Conservation (phyloP, 2,888 invertebrate species). For the Conomelus anceps region DNA sequence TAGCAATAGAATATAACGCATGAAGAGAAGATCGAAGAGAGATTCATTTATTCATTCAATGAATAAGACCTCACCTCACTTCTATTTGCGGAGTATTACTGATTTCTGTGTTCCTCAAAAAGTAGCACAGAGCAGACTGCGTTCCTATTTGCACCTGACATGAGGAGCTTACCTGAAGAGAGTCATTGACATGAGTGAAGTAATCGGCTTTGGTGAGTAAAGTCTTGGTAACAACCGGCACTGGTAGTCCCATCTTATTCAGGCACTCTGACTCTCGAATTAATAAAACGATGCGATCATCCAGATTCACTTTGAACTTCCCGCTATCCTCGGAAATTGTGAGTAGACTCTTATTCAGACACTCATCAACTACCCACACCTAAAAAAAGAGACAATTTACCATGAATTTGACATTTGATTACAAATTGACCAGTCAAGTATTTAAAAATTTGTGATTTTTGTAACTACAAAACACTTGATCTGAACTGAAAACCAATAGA, state of each 20-base stretch:
- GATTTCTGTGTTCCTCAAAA: no score
- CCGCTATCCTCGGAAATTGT: constrained; percentile 55
- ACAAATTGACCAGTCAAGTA: neutral
- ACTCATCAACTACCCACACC: constrained; percentile 59
- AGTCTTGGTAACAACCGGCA: constrained; percentile 74
- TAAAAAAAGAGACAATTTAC: constrained; percentile 35
- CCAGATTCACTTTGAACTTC: constrained; percentile 67
- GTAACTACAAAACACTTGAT: neutral
- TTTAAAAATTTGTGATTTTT: no score
- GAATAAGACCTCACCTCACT: no score
- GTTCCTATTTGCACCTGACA: no score
- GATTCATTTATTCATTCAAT: no score
- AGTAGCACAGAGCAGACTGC: no score
- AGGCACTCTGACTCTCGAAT: constrained; percentile 80
- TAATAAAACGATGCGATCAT: constrained; percentile 64
- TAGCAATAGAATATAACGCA: no score
- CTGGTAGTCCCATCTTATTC: constrained; percentile 70
- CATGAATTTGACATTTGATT: neutral
- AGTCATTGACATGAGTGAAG: constrained; percentile 68
- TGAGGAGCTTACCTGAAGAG: constrained; percentile 55
- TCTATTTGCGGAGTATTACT: no score
- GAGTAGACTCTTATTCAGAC: constrained; percentile 55
- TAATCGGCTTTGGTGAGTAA: constrained; percentile 69
- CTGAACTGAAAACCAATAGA: neutral
- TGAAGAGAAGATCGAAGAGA: no score